Evolutionary conservation across 2,113 vertebrate species (phyloP), one percentile per base, ranked within the genome.

Genomic region (Hymenochirus boettgeri): DNA sequence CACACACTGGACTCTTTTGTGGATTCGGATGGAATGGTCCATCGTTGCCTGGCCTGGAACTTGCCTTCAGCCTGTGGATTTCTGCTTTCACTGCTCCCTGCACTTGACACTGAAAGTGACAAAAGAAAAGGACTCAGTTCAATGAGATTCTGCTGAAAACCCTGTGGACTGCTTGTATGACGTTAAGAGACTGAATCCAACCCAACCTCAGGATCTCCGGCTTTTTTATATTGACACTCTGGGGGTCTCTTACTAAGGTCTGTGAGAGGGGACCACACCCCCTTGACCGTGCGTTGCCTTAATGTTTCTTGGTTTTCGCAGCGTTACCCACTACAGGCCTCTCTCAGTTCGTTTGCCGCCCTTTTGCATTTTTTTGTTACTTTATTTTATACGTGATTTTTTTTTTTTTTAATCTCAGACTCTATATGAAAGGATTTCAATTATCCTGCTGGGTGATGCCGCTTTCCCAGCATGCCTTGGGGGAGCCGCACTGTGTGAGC

Each of bases 381-480:
- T 58, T 39, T 58, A 23, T 25, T 42, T 53, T 39, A 19, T 26
- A 39, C 25, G 21, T 62, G 51, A 50, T 50, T 48, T 10, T 15
- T 35, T 37, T 64, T 65, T 64, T 62, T 45, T 46, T 46, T 7
- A 47, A 24, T 64, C 33, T 18, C 27, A 33, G 48, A 58, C 23
- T 57, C 15, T 66, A 39, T 59, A 25, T 54, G 39, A 57, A 66
- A 35, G 54, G 39, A 47, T 35, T 57, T 46, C 54, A 51, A 8
- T 15, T n/a, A 33, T 13, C 55, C 63, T 26, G 22, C 39, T 51
- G 55, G 33, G 24, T 58, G 29, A 65, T 37, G 17, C 63, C 21
- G 55, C 47, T 57, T 23, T 66, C 56, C 62, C 37, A 51, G 63
- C 63, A 66, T 66, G 63, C 55, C 31, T 66, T 58, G 63, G 54